Conservation (phyloP, 2,113 vertebrate genomes). For the Bubo bubo region DNA sequence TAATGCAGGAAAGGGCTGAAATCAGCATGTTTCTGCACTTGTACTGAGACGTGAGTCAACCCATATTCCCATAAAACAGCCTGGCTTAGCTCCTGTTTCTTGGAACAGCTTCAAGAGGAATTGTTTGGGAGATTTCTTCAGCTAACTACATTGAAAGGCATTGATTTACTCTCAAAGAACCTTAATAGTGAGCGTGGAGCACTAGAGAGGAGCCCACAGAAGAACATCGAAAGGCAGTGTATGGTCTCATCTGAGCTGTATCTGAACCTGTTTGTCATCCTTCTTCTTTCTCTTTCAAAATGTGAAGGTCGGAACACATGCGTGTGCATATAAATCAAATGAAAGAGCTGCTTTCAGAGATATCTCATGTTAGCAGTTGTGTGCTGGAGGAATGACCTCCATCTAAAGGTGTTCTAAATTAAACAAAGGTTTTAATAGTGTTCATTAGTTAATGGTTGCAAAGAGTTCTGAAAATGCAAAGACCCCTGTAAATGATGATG, state of each 20-base stretch:
- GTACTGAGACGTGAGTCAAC: background rate
- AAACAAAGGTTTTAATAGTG: background rate
- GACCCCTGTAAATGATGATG: background rate
- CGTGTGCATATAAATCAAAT: background rate
- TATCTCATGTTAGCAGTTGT: background rate
- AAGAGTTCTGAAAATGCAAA: background rate
- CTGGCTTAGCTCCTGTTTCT: background rate
- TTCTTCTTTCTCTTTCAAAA: background rate
- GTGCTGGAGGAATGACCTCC: background rate
- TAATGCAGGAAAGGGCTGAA: background rate
- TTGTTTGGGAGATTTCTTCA: background rate
- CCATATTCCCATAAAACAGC: background rate
- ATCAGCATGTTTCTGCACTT: background rate
- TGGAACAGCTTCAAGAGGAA: background rate
- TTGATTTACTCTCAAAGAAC: background rate
- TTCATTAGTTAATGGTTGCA: background rate
- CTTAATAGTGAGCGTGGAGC: background rate
- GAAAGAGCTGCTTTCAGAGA: background rate
- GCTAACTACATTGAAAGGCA: background rate
- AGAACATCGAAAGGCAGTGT: background rate
- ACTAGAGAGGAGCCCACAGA: background rate
- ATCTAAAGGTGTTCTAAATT: background rate
- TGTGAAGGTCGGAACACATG: background rate
- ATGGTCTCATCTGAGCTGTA: background rate
- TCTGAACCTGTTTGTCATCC: background rate